Evolutionary conservation across 2,888 invertebrate species (phyloP).

Genomic region (Tachina fera): DNA sequence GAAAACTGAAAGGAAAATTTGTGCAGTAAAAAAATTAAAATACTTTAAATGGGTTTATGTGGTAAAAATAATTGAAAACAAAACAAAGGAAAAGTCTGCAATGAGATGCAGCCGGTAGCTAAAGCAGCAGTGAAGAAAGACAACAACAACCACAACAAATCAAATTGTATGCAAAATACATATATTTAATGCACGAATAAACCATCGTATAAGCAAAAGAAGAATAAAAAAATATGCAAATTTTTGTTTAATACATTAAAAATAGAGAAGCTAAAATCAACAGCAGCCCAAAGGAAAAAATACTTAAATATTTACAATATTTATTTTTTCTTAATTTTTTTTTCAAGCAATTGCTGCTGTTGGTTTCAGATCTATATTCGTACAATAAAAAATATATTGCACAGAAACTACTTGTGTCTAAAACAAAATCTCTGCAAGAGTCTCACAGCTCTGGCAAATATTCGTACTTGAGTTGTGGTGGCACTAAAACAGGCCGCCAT

Average conservation of each 20-base stretch:
- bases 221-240: slow-evolving; percentile 56
- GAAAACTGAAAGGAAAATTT: slow-evolving; percentile 31
- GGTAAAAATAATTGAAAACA: slow-evolving; percentile 24
- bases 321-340: slow-evolving; percentile 9
- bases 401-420: slow-evolving; percentile 60
- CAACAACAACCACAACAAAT: slow-evolving; percentile 15
- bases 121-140: slow-evolving; percentile 22
- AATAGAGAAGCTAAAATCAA: slow-evolving; percentile 47
- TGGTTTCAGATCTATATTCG: not conserved
- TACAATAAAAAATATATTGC: slow-evolving; percentile 53
- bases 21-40: slow-evolving; percentile 56
- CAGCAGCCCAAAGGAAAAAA: slow-evolving; percentile 25
- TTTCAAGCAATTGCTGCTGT: slow-evolving; percentile 22
- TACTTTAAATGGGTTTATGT: slow-evolving; percentile 56
- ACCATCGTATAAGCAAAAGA: slow-evolving; percentile 60
- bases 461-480: slow-evolving; percentile 27
- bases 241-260: slow-evolving; percentile 60
- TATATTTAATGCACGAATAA: slow-evolving; percentile 74
- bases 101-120: slow-evolving; percentile 28
- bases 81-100: slow-evolving; percentile 48
- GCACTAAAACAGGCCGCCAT: slow-evolving; percentile 60
- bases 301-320: slow-evolving; percentile 48
- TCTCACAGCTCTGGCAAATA: slow-evolving; percentile 2
- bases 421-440: slow-evolving; percentile 56
- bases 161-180: slow-evolving; percentile 69